Evolutionary conservation across 2,888 invertebrate species (phyloP).

Genomic region (Cenopis cana): DNA sequence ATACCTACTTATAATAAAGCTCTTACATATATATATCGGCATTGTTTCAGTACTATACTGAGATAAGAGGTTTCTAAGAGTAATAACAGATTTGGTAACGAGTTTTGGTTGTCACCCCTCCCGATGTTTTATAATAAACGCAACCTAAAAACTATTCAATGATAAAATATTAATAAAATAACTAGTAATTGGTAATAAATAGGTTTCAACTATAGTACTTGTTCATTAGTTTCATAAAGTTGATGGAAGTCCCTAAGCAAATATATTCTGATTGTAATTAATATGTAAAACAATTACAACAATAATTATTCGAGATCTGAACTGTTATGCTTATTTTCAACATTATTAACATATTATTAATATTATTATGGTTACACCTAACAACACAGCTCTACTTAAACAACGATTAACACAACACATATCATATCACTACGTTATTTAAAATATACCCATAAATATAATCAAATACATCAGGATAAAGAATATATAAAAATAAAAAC

Average conservation of each 20-base stretch:
- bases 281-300: background rate
- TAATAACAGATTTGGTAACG: too few relatives aligned
- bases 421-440: constrained; percentile 10
- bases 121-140: background rate
- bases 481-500: constrained; percentile 5
- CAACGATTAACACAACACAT: constrained; percentile 20
- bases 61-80: too few relatives aligned
- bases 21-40: too few relatives aligned
- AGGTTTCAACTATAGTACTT: background rate
- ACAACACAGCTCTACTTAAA: constrained; percentile 13
- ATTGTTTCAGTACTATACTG: too few relatives aligned
- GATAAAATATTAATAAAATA: background rate
- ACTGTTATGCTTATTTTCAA: background rate
- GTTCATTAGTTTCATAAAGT: background rate
- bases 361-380: constrained; percentile 1
- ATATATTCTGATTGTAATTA: background rate
- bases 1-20: too few relatives aligned
- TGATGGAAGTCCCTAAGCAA: background rate
- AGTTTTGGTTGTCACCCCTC: too few relatives aligned
- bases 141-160: background rate
- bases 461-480: constrained; percentile 8
- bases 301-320: constrained; percentile 17
- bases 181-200: too few relatives aligned
- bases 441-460: constrained; percentile 15
- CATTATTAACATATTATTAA: too few relatives aligned